phyloP scores from a whole-genome alignment of 1,140 invertebrate genomes.

The Drosophila lini region DNA sequence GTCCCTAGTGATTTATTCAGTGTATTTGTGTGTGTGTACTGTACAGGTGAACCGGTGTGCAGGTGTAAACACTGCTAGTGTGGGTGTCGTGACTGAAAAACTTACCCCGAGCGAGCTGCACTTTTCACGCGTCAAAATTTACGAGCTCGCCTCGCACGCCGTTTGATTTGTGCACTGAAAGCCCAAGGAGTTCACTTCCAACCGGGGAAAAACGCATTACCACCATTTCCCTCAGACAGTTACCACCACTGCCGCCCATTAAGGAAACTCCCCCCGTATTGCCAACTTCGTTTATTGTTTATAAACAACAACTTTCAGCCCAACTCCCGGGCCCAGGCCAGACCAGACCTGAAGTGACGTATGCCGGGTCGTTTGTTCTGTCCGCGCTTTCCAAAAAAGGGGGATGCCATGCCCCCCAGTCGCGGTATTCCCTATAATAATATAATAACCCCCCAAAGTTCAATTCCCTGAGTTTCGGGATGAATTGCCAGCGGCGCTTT shows the following conservation, averaged over 20 bases:
- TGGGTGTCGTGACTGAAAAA: slow-evolving; percentile 49
- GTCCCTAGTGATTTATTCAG: slow-evolving; percentile 67
- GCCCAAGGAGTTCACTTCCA: slow-evolving; percentile 38
- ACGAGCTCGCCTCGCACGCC: slow-evolving; percentile 53
- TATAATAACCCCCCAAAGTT: slow-evolving; percentile 19
- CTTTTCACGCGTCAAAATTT: slow-evolving; percentile 78
- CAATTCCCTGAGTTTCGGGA: slow-evolving; percentile 29
- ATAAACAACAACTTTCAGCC: slow-evolving; percentile 74
- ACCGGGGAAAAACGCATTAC: slow-evolving; percentile 57
- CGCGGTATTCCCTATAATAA: slow-evolving; percentile 5
- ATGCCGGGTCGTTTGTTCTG: slow-evolving; percentile 63
- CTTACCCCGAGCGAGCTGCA: slow-evolving; percentile 51
- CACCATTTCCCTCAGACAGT: not conserved
- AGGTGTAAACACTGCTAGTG: slow-evolving; percentile 39
- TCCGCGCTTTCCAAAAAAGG: slow-evolving; percentile 35
- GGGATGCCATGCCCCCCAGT: slow-evolving; percentile 8
- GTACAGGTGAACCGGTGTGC: slow-evolving; percentile 22
- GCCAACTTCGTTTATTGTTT: slow-evolving; percentile 76
- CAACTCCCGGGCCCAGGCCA: slow-evolving; percentile 14
- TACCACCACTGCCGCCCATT: not conserved
- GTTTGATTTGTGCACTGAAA: slow-evolving; percentile 75
- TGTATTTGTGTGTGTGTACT: slow-evolving; percentile 22
- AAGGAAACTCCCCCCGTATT: slow-evolving; percentile 2
- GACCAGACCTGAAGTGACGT: slow-evolving; percentile 58
- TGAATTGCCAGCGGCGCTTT: slow-evolving; percentile 58